These are phyloP conservation scores for Desoria tigrina DNA, from an alignment of 2,888 invertebrate species.

Conservation along the genomic window DNA sequence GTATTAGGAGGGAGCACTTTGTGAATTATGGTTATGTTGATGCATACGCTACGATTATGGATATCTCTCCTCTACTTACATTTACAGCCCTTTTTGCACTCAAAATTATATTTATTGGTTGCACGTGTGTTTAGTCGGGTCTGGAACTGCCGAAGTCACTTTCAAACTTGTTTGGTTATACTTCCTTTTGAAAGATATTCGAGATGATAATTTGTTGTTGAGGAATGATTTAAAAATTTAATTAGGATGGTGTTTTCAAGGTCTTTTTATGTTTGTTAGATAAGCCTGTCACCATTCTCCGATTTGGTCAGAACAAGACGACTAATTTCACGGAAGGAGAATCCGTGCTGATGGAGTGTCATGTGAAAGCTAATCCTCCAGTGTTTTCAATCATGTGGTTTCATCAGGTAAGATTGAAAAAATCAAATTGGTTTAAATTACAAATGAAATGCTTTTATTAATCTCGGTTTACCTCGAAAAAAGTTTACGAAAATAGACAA, in stretches of 20 bases:
- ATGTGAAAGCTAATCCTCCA: constrained; percentile 74
- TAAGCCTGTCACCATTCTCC: constrained; percentile 73
- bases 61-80: not conserved
- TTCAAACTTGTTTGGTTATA: not conserved
- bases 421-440: constrained; percentile 9
- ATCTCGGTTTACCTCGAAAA: too few relatives aligned
- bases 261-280: constrained; percentile 62
- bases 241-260: not conserved
- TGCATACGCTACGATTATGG: too few relatives aligned
- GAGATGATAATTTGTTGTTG: constrained; percentile 2
- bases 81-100: constrained; percentile 1
- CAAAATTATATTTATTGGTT: not conserved
- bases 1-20: too few relatives aligned
- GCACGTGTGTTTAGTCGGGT: not conserved
- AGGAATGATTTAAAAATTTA: not conserved
- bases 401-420: constrained; percentile 79
- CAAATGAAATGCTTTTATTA: constrained; percentile 7
- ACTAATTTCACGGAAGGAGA: constrained; percentile 68
- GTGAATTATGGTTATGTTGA: too few relatives aligned
- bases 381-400: constrained; percentile 76
- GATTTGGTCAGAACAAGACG: constrained; percentile 61
- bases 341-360: constrained; percentile 74
- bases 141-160: not conserved
- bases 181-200: not conserved
- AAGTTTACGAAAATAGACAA: too few relatives aligned